Percentiles rank a stretch among this genome's conserved stretches.
Conservation (phyloP, 2,888 invertebrate genomes). For the Tetragonula carbonaria region DNA sequence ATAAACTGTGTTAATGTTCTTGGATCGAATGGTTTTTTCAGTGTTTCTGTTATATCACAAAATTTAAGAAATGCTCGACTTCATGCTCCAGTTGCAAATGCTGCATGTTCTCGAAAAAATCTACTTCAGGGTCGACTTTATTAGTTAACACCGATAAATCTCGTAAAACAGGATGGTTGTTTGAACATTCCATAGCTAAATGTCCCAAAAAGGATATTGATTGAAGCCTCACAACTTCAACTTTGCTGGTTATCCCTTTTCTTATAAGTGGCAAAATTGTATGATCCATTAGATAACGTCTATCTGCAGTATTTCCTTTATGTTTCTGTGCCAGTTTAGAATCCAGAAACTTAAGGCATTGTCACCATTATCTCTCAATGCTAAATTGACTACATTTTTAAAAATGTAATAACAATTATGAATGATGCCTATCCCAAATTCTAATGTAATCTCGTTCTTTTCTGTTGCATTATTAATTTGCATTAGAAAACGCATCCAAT, state of each 20-base stretch:
- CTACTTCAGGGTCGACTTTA: constrained; percentile 89
- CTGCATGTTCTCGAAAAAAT: constrained; percentile 97
- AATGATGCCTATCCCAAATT: constrained; percentile 89
- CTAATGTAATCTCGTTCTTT: constrained; percentile 84
- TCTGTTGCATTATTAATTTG: constrained; percentile 86
- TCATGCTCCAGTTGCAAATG: constrained; percentile 92
- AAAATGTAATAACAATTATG: constrained; percentile 80
- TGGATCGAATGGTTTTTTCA: constrained; percentile 87
- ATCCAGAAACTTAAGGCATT: constrained; percentile 85
- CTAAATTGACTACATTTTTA: constrained; percentile 86
- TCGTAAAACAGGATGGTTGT: constrained; percentile 88
- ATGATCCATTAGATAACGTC: constrained; percentile 89
- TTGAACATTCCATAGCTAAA: constrained; percentile 89
- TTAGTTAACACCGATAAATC: constrained; percentile 86
- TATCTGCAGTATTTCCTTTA: constrained; percentile 85
- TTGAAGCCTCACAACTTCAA: constrained; percentile 91
- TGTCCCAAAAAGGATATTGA: constrained; percentile 91
- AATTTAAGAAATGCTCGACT: constrained; percentile 93
- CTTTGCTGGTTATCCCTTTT: constrained; percentile 89
- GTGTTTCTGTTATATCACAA: constrained; percentile 87
- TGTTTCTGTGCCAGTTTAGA: constrained; percentile 87
- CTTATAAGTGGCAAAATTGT: constrained; percentile 90
- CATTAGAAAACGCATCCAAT: constrained; percentile 89
- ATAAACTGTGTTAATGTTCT: constrained; percentile 93
- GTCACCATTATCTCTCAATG: too few species aligned